Evolutionary conservation across 1,140 invertebrate genomes (phyloP).

Genomic region (Megathymus violae): DNA sequence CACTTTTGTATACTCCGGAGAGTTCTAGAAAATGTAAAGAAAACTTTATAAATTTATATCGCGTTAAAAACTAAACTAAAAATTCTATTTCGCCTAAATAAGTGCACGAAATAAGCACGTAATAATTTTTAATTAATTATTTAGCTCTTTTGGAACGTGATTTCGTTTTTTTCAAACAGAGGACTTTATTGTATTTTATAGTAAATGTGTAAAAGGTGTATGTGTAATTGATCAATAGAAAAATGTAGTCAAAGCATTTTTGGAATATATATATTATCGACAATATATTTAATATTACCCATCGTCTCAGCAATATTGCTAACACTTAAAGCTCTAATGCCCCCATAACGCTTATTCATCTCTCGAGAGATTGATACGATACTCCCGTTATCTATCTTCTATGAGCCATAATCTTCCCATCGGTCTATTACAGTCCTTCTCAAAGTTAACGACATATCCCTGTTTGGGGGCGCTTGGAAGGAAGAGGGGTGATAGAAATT

Average conservation of each 20-base stretch:
- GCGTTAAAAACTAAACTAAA: neutral
- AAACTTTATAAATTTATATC: slow-evolving; percentile 4
- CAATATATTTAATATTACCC: too few species aligned
- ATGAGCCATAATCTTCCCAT: neutral
- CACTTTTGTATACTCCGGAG: slow-evolving; percentile 21
- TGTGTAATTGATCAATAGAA: too few species aligned
- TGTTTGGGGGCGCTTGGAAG: too few species aligned
- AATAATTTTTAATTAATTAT: too few species aligned
- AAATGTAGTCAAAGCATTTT: too few species aligned
- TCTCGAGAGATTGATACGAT: slow-evolving; percentile 7
- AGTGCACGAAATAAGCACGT: neutral
- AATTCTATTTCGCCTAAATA: neutral
- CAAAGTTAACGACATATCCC: too few species aligned
- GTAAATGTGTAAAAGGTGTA: too few species aligned
- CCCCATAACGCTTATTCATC: slow-evolving; percentile 6
- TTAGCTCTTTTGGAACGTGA: too few species aligned
- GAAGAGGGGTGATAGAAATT: too few species aligned
- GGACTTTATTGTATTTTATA: too few species aligned
- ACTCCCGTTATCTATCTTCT: slow-evolving; percentile 3
- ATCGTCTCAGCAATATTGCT: neutral
- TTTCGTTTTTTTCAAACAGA: too few species aligned
- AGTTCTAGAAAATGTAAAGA: slow-evolving; percentile 5
- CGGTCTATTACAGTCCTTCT: neutral
- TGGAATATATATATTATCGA: too few species aligned
- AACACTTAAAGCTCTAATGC: neutral